Percentiles rank a stretch among this genome's conserved stretches.
These are phyloP conservation scores for Xylota segnis DNA, from an alignment of 2,888 invertebrate species.

Conservation along the genomic window DNA sequence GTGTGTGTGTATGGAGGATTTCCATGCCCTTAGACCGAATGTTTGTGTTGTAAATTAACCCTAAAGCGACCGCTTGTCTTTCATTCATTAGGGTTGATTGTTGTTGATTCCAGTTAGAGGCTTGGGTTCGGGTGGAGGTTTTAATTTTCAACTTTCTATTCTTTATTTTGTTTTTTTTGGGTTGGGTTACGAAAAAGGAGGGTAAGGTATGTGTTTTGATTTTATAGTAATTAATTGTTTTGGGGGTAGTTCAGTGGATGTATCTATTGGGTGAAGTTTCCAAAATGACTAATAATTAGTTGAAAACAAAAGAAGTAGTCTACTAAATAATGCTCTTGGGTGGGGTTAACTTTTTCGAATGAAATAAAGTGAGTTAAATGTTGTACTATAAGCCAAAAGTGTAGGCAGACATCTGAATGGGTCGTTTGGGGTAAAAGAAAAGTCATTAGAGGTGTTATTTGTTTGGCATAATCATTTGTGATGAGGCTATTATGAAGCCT, in stretches of 20 bases:
- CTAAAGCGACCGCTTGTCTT: conserved; percentile 76
- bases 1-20: conserved; percentile 31
- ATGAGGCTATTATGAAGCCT: not conserved
- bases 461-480: conserved; percentile 2
- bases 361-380: not conserved
- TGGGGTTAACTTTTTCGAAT: not conserved
- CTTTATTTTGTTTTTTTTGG: conserved; percentile 21
- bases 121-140: conserved; percentile 36
- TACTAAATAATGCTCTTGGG: not conserved
- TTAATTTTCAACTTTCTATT: conserved; percentile 64
- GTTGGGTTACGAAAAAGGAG: not conserved
- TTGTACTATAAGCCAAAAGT: not conserved
- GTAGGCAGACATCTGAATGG: not conserved
- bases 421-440: not conserved
- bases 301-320: conserved; percentile 2
- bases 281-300: conserved; percentile 6
- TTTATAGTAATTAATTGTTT: conserved; percentile 59
- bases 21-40: conserved; percentile 62
- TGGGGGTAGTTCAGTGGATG: conserved; percentile 33
- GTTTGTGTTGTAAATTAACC: conserved; percentile 76
- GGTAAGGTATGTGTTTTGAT: conserved; percentile 29
- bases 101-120: conserved; percentile 61
- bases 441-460: conserved; percentile 33
- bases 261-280: not conserved
- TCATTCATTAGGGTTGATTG: conserved; percentile 76